Conservation (phyloP, 2,888 invertebrate species). For the Ophion costatus region DNA sequence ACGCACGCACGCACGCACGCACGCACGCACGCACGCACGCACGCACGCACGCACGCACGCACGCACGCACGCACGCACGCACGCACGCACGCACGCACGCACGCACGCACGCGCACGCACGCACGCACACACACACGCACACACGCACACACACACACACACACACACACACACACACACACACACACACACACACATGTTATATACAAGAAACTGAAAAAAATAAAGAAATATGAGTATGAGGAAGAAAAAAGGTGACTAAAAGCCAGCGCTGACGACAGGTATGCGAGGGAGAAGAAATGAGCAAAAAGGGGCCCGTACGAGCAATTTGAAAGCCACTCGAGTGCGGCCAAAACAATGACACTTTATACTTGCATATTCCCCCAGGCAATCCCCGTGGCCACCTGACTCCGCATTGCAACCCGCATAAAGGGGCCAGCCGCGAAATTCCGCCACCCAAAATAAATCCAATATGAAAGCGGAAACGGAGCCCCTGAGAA, state of each 20-base stretch:
- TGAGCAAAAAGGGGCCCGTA: background rate
- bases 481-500: background rate
- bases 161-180: no score
- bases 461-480: conserved; percentile 15
- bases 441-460: conserved; percentile 14
- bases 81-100: no score
- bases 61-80: no score
- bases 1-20: no score
- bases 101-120: no score
- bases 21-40: no score
- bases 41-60: no score
- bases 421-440: conserved; percentile 3
- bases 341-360: conserved; percentile 32
- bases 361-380: conserved; percentile 9
- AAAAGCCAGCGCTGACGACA: background rate
- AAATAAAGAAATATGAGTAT: background rate
- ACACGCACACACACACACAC: no score
- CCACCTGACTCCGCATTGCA: conserved; percentile 25
- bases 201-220: background rate
- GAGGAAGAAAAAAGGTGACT: background rate
- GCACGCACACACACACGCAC: no score
- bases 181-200: no score
- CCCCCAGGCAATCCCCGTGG: background rate
- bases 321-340: conserved; percentile 17
- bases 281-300: background rate